Percentiles rank a stretch among this genome's conserved stretches.
Conservation (phyloP, 2,113 vertebrate species). For the Apeltes quadracus region DNA sequence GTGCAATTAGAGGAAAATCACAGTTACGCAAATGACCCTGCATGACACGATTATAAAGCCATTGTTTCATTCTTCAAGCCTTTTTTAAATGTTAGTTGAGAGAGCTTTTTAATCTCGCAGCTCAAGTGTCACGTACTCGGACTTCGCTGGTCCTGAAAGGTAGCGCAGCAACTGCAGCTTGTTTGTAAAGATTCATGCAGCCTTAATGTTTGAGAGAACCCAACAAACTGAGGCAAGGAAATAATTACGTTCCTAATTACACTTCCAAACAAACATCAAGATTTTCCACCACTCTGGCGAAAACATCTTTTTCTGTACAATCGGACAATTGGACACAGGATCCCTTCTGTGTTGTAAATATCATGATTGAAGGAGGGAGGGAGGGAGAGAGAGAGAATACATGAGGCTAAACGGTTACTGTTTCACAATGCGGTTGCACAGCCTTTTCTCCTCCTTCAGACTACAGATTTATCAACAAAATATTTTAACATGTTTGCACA, state of each 20-base stretch:
- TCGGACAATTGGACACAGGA: constrained; percentile 53
- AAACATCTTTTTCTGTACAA: constrained; percentile 59
- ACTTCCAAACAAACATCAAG: constrained; percentile 65
- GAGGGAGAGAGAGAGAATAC: constrained; percentile 14
- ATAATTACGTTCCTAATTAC: constrained; percentile 59
- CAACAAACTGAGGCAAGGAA: constrained; percentile 53
- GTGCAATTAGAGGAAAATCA: too few species aligned
- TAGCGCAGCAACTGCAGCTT: constrained; percentile 17
- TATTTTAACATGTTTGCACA: constrained; percentile 13
- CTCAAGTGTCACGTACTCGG: constrained; percentile 16
- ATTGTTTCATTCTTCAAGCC: constrained; percentile 23
- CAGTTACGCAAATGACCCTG: too few species aligned
- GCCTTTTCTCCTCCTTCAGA: constrained; percentile 4
- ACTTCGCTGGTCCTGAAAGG: constrained; percentile 22
- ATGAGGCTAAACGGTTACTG: constrained; percentile 28
- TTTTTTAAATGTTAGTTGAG: constrained; percentile 16
- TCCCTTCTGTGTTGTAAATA: constrained; percentile 48
- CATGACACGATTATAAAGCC: constrained; percentile 15
- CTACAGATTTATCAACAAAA: constrained; percentile 12
- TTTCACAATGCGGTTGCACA: constrained; percentile 35
- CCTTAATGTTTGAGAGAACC: constrained; percentile 36
- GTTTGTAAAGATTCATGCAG: constrained; percentile 30
- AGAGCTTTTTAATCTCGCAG: constrained; percentile 15
- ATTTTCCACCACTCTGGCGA: constrained; percentile 66
- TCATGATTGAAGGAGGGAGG: constrained; percentile 37